phyloP scores from a whole-genome alignment of 2,113 vertebrate species.

The Ammodytes marinus region DNA sequence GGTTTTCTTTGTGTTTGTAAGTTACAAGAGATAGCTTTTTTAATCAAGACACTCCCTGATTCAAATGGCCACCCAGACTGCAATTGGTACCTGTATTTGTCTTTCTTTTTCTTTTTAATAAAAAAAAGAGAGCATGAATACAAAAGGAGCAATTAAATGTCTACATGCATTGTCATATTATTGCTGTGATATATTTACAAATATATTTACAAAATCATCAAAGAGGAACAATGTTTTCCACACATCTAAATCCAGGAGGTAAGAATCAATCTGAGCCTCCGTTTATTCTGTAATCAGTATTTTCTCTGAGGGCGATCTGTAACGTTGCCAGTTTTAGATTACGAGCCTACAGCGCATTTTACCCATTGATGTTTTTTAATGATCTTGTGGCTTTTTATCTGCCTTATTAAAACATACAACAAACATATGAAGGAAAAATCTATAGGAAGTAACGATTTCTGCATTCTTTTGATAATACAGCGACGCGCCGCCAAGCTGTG shows the following conservation, averaged over 20 bases:
- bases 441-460: constrained; percentile 39
- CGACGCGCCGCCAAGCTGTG: constrained; percentile 48
- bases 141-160: constrained; percentile 83
- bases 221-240: constrained; percentile 86
- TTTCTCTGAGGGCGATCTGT: constrained; percentile 41
- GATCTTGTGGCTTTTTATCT: constrained; percentile 41
- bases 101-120: constrained; percentile 58
- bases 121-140: constrained; percentile 76
- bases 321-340: constrained; percentile 36
- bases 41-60: constrained; percentile 87
- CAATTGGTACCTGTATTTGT: constrained; percentile 84
- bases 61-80: constrained; percentile 83
- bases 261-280: constrained; percentile 47
- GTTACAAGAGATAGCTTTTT: constrained; percentile 83
- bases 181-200: constrained; percentile 89
- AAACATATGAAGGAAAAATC: constrained; percentile 25
- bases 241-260: constrained; percentile 52
- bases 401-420: constrained; percentile 39
- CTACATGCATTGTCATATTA: constrained; percentile 89
- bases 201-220: constrained; percentile 86
- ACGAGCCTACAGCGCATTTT: constrained; percentile 32
- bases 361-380: constrained; percentile 34
- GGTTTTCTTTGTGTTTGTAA: constrained; percentile 67
- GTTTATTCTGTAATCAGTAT: constrained; percentile 24
- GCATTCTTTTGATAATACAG: constrained; percentile 47